Percentiles rank a stretch among this genome's conserved stretches.
These are phyloP conservation scores for Heliconius hortense DNA, from an alignment of 2,888 invertebrate genomes.

Conservation along the genomic window DNA sequence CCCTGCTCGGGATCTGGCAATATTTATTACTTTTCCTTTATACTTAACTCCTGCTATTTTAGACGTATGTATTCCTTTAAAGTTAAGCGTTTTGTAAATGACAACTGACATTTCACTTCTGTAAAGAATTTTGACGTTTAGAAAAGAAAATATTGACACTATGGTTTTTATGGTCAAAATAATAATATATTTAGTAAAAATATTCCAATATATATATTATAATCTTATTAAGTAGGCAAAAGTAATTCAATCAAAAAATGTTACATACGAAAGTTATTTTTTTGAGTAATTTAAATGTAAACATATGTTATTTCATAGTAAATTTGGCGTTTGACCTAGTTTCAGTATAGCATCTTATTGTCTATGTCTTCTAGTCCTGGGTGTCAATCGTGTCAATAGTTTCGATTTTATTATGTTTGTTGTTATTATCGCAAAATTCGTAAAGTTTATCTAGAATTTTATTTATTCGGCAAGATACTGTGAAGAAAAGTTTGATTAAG, in stretches of 20 bases:
- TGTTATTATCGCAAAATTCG: constrained; percentile 46
- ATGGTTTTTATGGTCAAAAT: neutral
- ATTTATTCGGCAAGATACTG: constrained; percentile 9
- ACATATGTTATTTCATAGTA: constrained; percentile 2
- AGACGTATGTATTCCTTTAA: neutral
- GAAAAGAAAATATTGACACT: neutral
- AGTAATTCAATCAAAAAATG: neutral
- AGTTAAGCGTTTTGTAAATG: neutral
- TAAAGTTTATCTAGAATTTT: constrained; percentile 35
- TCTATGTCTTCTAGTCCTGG: constrained; percentile 54
- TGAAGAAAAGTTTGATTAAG: constrained; percentile 8
- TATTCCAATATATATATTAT: neutral
- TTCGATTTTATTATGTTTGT: constrained; percentile 48
- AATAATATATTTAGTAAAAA: neutral
- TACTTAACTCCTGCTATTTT: neutral
- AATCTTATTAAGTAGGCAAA: neutral
- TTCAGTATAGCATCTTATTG: constrained; percentile 41
- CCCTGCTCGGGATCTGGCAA: neutral
- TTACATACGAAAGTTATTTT: neutral
- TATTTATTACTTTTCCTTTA: neutral
- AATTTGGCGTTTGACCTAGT: constrained; percentile 35
- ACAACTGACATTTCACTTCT: neutral
- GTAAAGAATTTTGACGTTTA: neutral
- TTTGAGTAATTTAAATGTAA: neutral
- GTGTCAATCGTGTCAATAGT: constrained; percentile 61